These are phyloP conservation scores for Conchocele bisecta DNA, from an alignment of 2,888 invertebrate species.

Conservation along the genomic window DNA sequence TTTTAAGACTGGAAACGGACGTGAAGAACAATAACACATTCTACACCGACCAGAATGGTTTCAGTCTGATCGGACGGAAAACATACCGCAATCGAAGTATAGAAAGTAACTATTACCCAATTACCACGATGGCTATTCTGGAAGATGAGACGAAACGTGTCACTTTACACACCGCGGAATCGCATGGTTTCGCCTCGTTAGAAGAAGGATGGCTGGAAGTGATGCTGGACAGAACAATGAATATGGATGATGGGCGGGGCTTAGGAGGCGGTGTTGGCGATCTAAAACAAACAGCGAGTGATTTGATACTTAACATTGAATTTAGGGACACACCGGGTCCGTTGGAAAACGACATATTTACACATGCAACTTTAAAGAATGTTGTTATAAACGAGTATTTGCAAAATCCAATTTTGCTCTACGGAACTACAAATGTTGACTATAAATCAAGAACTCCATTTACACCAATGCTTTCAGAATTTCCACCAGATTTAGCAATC, in stretches of 20 bases:
- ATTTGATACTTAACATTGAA: slow-evolving; percentile 74
- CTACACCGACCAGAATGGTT: slow-evolving; percentile 81
- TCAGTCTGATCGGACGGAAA: slow-evolving; percentile 74
- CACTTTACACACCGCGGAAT: slow-evolving; percentile 76
- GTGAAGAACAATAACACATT: slow-evolving; percentile 68
- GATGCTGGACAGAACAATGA: slow-evolving; percentile 79
- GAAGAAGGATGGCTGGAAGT: slow-evolving; percentile 78
- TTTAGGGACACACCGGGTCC: slow-evolving; percentile 15
- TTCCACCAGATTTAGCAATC: slow-evolving; percentile 71
- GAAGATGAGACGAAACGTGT: slow-evolving; percentile 73
- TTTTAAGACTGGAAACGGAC: slow-evolving; percentile 75
- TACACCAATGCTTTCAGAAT: slow-evolving; percentile 24
- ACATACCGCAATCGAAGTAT: slow-evolving; percentile 66
- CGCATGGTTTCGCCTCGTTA: slow-evolving; percentile 78
- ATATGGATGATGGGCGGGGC: slow-evolving; percentile 78
- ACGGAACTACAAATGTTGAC: slow-evolving; percentile 33
- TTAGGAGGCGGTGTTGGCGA: slow-evolving; percentile 77
- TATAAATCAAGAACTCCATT: slow-evolving; percentile 30
- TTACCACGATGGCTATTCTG: slow-evolving; percentile 76
- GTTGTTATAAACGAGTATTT: slow-evolving; percentile 57
- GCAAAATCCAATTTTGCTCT: slow-evolving; percentile 58
- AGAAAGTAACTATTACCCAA: slow-evolving; percentile 81
- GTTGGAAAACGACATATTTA: slow-evolving; percentile 26
- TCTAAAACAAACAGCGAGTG: slow-evolving; percentile 66
- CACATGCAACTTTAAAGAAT: slow-evolving; percentile 58